A percentile compares a stretch with the other conserved stretches of the same genome.
Evolutionary conservation across 2,113 vertebrate species (phyloP).

Genomic region (human (Homo sapiens)): DNA sequence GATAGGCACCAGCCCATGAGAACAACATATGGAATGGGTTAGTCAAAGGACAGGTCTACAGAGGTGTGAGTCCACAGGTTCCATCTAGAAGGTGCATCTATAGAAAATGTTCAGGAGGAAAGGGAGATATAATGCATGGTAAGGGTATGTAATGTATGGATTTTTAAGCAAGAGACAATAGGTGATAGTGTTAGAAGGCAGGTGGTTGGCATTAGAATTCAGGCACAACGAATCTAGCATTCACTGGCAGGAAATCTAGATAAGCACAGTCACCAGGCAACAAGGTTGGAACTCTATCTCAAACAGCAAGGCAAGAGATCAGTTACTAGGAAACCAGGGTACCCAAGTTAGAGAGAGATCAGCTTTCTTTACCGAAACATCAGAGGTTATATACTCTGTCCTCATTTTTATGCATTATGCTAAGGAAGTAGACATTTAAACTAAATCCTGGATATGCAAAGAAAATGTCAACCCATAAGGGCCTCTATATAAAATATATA

Average conservation of each 20-base stretch:
- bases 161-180: slow-evolving; percentile 13
- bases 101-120: background rate
- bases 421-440: background rate
- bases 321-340: slow-evolving; percentile 46
- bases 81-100: background rate
- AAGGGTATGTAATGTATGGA: background rate
- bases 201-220: background rate
- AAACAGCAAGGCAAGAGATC: slow-evolving; percentile 5
- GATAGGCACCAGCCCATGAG: background rate
- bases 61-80: background rate
- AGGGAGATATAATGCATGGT: background rate
- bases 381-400: background rate
- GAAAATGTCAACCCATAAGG: background rate
- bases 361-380: background rate
- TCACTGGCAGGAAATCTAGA: slow-evolving; percentile 32
- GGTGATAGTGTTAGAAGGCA: background rate
- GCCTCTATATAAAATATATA: background rate
- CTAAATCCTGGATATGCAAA: background rate
- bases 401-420: background rate
- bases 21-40: background rate
- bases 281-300: slow-evolving; percentile 34
- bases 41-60: background rate
- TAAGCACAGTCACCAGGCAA: slow-evolving; percentile 51
- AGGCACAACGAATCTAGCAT: background rate
- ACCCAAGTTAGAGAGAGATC: background rate